Percentiles rank a stretch among this genome's conserved stretches.
phyloP scores from a whole-genome alignment of 2,888 invertebrate genomes.

The Plebejus argus region DNA sequence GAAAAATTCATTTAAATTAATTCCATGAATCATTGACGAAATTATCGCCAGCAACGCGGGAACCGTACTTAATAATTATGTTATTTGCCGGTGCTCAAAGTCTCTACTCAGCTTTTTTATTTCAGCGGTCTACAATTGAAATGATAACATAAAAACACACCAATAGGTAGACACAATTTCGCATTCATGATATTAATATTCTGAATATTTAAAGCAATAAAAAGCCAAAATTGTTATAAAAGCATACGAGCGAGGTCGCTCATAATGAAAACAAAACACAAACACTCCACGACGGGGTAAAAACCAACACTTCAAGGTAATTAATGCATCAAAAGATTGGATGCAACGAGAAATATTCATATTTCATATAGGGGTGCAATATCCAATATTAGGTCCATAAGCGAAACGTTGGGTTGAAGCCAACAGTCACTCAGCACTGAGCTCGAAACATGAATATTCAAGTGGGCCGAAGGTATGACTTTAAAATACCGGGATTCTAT shows the following conservation, averaged over 20 bases:
- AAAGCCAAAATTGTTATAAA: background rate
- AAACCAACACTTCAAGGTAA: conserved; percentile 3
- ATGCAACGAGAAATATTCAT: background rate
- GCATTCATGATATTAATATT: background rate
- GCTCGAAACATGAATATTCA: conserved; percentile 24
- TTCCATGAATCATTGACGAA: background rate
- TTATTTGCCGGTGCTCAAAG: too few relatives aligned
- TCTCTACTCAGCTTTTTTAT: background rate
- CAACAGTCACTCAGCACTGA: conserved; percentile 24
- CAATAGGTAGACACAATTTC: background rate
- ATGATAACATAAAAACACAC: background rate
- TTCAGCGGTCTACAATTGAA: background rate
- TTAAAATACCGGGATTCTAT: background rate
- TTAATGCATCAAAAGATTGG: conserved; percentile 6
- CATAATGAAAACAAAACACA: conserved; percentile 15
- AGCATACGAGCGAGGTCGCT: background rate
- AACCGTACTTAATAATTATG: too few relatives aligned
- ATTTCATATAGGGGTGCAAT: conserved; percentile 13
- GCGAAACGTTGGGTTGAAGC: conserved; percentile 33
- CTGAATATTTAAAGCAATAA: background rate
- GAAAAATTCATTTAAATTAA: background rate
- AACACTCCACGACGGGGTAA: background rate
- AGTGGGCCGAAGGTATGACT: background rate
- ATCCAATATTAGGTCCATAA: conserved; percentile 28
- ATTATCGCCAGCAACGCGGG: too few relatives aligned